Conservation (phyloP, 1,140 invertebrate genomes). For the Lordiphosa stackelbergi region DNA sequence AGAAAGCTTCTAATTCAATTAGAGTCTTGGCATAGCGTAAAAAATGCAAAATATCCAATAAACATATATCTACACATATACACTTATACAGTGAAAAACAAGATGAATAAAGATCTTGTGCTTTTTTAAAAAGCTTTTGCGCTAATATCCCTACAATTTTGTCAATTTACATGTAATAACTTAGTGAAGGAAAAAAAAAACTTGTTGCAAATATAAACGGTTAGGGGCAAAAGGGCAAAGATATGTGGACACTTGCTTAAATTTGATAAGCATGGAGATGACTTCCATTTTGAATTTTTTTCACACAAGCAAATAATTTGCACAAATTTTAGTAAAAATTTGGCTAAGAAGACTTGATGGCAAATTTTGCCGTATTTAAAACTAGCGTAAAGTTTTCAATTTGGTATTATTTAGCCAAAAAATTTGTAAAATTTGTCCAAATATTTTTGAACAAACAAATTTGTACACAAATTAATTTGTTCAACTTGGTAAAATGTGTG, state of each 20-base stretch:
- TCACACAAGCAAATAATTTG: no score
- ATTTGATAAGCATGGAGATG: no score
- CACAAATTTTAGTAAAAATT: no score
- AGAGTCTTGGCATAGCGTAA: slow-evolving; percentile 45
- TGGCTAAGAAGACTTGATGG: no score
- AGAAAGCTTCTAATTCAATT: slow-evolving; percentile 64
- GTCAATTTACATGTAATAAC: slow-evolving; percentile 49
- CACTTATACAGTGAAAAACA: no score
- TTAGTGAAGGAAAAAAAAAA: slow-evolving; percentile 10
- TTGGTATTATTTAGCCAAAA: neutral
- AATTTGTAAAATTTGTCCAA: slow-evolving; percentile 1
- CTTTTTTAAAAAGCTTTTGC: slow-evolving; percentile 58
- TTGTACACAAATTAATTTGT: no score
- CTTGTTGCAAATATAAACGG: slow-evolving; percentile 34
- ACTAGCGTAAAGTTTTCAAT: no score
- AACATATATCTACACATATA: no score
- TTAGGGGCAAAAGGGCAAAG: slow-evolving; percentile 5
- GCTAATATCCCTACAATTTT: slow-evolving; percentile 64
- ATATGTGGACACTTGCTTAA: no score
- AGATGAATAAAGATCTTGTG: slow-evolving; percentile 14
- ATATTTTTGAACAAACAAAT: neutral
- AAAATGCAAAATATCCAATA: slow-evolving; percentile 1
- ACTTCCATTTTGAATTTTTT: no score
- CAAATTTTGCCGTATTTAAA: no score
- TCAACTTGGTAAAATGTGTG: no score